Percentiles rank a stretch among this genome's conserved stretches.
Conservation (phyloP, 2,797 vertebrate species). For the Spinus pinus region DNA sequence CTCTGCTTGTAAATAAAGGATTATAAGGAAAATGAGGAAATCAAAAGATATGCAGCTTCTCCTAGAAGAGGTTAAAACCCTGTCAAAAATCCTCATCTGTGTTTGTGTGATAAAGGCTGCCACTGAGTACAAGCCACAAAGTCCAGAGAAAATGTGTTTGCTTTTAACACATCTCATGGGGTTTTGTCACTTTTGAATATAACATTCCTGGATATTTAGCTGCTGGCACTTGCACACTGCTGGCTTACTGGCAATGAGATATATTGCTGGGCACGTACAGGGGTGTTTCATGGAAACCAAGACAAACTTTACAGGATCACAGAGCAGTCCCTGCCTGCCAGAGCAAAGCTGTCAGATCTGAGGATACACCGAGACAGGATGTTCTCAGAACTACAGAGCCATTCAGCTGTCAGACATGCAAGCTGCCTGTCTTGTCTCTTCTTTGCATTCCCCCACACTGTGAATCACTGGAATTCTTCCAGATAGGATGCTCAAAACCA, state of each 20-base stretch:
- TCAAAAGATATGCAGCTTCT: background rate
- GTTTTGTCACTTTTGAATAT: background rate
- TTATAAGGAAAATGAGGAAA: slow-evolving; percentile 15
- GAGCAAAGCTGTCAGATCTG: background rate
- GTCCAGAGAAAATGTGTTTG: background rate
- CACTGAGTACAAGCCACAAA: background rate
- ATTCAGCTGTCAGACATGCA: background rate
- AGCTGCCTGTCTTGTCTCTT: background rate
- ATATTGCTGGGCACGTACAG: background rate
- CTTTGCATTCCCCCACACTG: background rate
- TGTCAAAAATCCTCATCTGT: slow-evolving; percentile 17
- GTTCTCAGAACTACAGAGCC: background rate
- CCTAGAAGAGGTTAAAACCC: background rate
- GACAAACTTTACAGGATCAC: background rate
- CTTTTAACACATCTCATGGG: background rate
- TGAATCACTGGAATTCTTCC: background rate
- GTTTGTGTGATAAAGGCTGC: slow-evolving; percentile 31
- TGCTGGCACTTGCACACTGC: background rate
- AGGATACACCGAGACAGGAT: background rate
- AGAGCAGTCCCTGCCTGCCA: background rate
- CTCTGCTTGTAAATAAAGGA: background rate
- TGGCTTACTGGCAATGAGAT: background rate
- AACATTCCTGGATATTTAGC: background rate
- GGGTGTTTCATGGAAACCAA: background rate
- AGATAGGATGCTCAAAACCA: background rate